Base-by-base conservation (phyloP, 2,113 vertebrate species). In the Pelvicachromis taeniatus region DNA sequence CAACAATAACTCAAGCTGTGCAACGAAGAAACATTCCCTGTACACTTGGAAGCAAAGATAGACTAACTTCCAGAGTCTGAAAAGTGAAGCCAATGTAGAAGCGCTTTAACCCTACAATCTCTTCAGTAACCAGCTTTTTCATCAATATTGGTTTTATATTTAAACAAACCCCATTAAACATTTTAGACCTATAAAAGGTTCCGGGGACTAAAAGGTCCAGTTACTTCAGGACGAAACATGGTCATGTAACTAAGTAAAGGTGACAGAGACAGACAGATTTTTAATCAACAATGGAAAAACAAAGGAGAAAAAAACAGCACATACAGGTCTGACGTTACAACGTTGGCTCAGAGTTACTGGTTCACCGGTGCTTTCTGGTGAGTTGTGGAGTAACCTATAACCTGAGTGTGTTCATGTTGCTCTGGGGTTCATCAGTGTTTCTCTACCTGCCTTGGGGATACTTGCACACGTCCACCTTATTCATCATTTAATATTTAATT, bases 191-290 rank as follows among this genome's bases (percentile, higher is more conserved):
- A 4, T 14, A 6, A 14, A 45, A 14, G 12, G 42, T 45, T 45
- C 7, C 38, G 6, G 38, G 21, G 1, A 70, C 2, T 26, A 70
- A 0, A 70, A 0, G 0, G 7, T 6, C 21, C n/a, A 26, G 13
- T 26, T 70, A 70, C 38, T 70, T 17, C 13, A 45, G 40, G 2
- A 45, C 13, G 63, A 45, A 45, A 70, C 65, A 26, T 12, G 40
- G 40, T 42, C 10, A 42, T 12, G 10, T 42, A 42, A 12, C 40
- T 4, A 5, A 17, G 65, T 70, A 45, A 70, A 13, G 65, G 16
- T 70, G 65, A 23, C 21, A 29, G 38, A 48, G 65, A 6, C 38
- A 48, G 45, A 48, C 13, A 4, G 21, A 17, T 70, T 10, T 70
- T 45, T 70, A 70, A 70, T 70, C 5, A 70, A 10, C 17, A 52